A percentile compares a stretch with the other conserved stretches of the same genome.
These are phyloP conservation scores for Cephalophus harveyi DNA, from an alignment of 2,113 vertebrate genomes.

Conservation along the genomic window DNA sequence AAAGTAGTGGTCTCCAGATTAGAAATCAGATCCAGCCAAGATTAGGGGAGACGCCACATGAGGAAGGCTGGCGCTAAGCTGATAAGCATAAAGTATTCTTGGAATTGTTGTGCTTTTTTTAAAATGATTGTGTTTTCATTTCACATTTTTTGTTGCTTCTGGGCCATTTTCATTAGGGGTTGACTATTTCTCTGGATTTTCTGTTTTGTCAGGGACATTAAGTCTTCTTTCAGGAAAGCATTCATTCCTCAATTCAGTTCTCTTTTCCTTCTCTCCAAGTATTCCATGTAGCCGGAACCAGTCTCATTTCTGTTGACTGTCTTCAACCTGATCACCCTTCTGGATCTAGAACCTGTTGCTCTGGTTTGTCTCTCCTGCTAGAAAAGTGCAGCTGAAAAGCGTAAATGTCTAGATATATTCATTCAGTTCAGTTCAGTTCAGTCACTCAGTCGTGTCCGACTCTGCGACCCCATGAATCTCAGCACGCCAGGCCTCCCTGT, in stretches of 20 bases:
- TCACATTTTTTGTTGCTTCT: constrained; percentile 65
- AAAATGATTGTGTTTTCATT: constrained; percentile 64
- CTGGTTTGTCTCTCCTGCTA: background rate
- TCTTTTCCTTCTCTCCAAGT: background rate
- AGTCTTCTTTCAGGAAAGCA: constrained; percentile 27
- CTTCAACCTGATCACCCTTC: background rate
- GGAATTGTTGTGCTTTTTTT: constrained; percentile 60
- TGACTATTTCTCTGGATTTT: constrained; percentile 42
- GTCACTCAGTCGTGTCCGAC: no score
- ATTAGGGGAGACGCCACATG: constrained; percentile 69
- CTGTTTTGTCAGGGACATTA: background rate
- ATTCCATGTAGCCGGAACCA: background rate
- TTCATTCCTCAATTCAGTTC: background rate
- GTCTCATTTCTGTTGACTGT: background rate
- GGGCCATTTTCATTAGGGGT: constrained; percentile 32
- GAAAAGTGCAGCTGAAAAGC: background rate
- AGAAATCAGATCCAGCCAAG: constrained; percentile 48
- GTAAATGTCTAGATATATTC: background rate
- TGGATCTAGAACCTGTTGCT: background rate
- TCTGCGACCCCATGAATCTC: rapidly evolving
- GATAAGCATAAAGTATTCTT: constrained; percentile 63
- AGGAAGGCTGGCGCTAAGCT: constrained; percentile 38
- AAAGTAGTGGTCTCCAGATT: constrained; percentile 62
- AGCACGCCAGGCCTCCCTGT: no score
- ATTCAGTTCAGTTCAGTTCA: background rate